Conservation (phyloP, 2,113 vertebrate genomes). For the Rhinogobius similis region DNA sequence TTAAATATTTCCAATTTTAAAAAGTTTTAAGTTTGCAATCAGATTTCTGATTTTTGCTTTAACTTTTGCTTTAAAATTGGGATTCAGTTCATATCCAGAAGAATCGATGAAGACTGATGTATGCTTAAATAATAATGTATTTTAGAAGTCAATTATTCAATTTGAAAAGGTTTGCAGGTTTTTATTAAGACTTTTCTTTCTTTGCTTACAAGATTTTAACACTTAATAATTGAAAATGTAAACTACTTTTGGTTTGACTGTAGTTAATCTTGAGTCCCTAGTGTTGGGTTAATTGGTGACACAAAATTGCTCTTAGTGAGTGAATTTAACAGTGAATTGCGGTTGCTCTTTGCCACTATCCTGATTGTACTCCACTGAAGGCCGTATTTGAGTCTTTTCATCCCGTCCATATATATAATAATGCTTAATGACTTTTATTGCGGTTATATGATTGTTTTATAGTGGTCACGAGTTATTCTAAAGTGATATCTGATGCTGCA, state of each 20-base stretch:
- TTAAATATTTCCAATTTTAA: neutral
- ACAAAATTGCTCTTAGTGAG: too few species aligned
- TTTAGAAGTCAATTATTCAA: neutral
- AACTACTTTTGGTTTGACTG: neutral
- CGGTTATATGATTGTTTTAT: neutral
- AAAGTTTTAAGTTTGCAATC: neutral
- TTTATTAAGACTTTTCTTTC: neutral
- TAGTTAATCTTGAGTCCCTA: neutral
- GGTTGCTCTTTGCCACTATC: neutral
- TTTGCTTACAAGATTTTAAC: neutral
- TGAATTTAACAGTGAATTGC: neutral
- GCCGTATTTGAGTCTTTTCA: neutral
- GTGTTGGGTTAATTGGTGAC: too few species aligned
- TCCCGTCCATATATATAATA: neutral
- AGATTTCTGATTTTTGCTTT: neutral
- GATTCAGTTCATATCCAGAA: neutral
- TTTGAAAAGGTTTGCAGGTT: neutral
- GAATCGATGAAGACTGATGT: neutral
- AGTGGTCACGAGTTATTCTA: neutral
- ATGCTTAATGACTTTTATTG: too few species aligned
- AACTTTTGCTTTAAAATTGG: neutral
- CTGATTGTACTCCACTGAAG: neutral
- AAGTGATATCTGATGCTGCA: neutral
- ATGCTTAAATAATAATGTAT: neutral
- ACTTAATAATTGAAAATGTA: neutral